Conservation (phyloP, 2,113 vertebrate genomes). For the Gallinago media region DNA sequence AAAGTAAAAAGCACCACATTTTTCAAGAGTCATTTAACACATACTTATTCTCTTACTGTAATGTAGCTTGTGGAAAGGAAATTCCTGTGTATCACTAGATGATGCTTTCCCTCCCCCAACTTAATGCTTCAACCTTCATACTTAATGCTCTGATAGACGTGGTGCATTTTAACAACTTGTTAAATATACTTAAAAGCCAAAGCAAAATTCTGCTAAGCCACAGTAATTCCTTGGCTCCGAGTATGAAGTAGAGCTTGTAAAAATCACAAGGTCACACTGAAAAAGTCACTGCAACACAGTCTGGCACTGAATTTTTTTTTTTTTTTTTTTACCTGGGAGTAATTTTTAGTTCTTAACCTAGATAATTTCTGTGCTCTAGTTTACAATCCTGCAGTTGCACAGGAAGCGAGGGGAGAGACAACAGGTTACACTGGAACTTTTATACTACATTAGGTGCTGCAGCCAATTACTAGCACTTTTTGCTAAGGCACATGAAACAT, state of each 20-base stretch:
- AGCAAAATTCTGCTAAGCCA: not conserved
- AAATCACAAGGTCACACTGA: not conserved
- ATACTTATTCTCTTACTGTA: too few species aligned
- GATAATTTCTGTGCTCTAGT: not conserved
- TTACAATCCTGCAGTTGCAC: not conserved
- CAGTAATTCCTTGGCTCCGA: not conserved
- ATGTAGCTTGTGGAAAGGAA: too few species aligned
- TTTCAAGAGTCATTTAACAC: rapidly evolving
- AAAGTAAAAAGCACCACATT: not conserved
- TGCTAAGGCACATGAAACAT: not conserved
- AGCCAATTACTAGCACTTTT: not conserved
- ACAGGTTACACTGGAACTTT: not conserved
- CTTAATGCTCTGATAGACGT: not conserved
- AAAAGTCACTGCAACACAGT: not conserved
- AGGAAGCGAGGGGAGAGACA: not conserved
- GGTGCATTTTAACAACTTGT: not conserved
- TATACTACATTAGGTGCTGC: not conserved
- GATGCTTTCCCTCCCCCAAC: not conserved
- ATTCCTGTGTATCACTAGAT: not conserved
- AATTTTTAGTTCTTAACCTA: not conserved
- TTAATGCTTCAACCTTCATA: not conserved
- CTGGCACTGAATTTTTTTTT: not conserved
- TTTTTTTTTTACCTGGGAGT: not conserved
- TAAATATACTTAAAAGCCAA: not conserved
- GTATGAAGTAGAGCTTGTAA: not conserved